Conservation (phyloP, 2,113 vertebrate genomes). For the human (Homo sapiens) region GRCh38 chr12:130590501-130591000, state of each 20-base stretch:
- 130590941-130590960: background rate
- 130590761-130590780: background rate
- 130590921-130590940: background rate
- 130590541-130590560: background rate
- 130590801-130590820: background rate
- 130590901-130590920: background rate
- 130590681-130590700: background rate
- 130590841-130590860: background rate
- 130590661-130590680: too few species aligned
- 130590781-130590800: background rate
- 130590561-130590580: background rate
- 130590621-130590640: accelerated
- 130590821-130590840: too few species aligned
- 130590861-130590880: too few species aligned
- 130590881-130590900: accelerated
- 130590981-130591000: too few species aligned
- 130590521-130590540: accelerated
- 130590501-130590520: background rate
- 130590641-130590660: background rate
- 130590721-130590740: background rate
- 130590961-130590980: background rate
- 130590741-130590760: too few species aligned
- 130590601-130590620: too few species aligned
- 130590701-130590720: background rate
- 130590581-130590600: background rate